Conservation (phyloP, 1,140 invertebrate species). For the Eurosta solidaginis region DNA sequence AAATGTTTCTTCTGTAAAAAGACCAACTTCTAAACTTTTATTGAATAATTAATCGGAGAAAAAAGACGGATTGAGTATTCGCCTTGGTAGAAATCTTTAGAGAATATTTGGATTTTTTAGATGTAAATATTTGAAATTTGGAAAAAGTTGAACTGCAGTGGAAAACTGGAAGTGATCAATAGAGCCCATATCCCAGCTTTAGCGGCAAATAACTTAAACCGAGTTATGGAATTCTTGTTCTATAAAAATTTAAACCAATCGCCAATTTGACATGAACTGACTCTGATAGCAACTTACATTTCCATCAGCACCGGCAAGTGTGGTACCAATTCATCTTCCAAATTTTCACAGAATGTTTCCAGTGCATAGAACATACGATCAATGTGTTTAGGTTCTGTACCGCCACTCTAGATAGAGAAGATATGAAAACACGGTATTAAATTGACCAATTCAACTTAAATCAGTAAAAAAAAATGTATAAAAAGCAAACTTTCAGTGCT, state of each 20-base stretch:
- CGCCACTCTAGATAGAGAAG: conserved; percentile 54
- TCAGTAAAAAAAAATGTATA: background rate
- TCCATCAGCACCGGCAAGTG: conserved; percentile 77
- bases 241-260: background rate
- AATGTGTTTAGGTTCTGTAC: conserved; percentile 67
- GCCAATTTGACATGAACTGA: background rate
- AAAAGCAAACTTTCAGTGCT: background rate
- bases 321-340: conserved; percentile 72
- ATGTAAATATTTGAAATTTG: no score
- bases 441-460: background rate
- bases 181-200: no score
- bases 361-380: conserved; percentile 81
- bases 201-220: no score
- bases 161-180: no score
- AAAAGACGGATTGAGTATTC: no score
- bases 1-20: no score
- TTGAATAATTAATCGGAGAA: no score
- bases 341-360: conserved; percentile 80
- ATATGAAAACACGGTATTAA: background rate
- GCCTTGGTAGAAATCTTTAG: no score
- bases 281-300: conserved; percentile 47
- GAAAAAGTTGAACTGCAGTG: no score
- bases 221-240: no score
- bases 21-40: no score
- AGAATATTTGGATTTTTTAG: no score